phyloP scores from a whole-genome alignment of 2,888 invertebrate species.

The Eupithecia subumbrata region DNA sequence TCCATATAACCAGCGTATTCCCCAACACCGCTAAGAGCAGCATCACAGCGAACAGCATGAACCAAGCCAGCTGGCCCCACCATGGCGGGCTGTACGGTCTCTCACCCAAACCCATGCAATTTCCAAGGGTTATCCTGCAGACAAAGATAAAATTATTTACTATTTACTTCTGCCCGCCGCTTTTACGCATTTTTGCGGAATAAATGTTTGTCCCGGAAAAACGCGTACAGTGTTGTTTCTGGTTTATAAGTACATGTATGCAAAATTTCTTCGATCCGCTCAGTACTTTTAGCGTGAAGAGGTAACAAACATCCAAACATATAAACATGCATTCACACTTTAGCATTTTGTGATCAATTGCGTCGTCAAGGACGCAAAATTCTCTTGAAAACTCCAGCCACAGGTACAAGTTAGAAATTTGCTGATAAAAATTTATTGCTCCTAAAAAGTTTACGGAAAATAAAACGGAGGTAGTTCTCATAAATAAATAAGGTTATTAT shows the following conservation, averaged over 20 bases:
- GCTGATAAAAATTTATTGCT: background rate
- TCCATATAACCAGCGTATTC: constrained; percentile 96
- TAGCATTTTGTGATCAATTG: background rate
- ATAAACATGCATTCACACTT: background rate
- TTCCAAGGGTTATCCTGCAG: constrained; percentile 82
- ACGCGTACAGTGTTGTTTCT: background rate
- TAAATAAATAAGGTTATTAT: background rate
- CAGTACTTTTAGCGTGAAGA: too few relatives aligned
- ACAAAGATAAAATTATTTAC: constrained; percentile 42
- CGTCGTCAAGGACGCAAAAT: background rate
- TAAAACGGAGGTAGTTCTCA: background rate
- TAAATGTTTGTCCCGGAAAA: background rate
- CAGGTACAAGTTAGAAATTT: background rate
- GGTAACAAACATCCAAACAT: too few relatives aligned
- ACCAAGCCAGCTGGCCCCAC: constrained; percentile 89
- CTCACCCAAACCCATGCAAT: constrained; percentile 85
- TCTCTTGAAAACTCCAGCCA: background rate
- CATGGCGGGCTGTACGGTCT: constrained; percentile 85
- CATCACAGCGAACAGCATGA: constrained; percentile 89
- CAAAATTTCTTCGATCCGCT: too few relatives aligned
- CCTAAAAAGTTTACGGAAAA: background rate
- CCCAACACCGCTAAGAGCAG: constrained; percentile 91
- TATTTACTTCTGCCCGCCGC: background rate
- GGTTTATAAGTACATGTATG: background rate
- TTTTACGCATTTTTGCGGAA: background rate